Evolutionary conservation across 2,113 vertebrate genomes (phyloP).

Genomic region (Glareola pratincola): DNA sequence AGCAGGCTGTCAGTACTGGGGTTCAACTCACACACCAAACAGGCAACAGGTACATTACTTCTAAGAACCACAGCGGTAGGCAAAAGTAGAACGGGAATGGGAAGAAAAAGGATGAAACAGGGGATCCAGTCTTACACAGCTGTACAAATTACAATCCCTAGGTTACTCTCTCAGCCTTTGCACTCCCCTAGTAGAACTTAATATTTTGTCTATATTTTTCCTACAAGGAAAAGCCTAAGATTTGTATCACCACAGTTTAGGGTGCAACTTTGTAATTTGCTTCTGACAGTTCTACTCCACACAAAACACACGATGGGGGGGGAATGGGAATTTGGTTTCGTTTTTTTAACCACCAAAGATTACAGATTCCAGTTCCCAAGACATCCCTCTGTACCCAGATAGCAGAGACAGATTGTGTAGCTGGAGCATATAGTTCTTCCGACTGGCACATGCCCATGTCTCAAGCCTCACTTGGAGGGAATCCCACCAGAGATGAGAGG

Average conservation of each 20-base stretch:
- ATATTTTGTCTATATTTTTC: neutral
- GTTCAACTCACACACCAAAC: conserved; percentile 81
- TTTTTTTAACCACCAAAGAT: neutral
- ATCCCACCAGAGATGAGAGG: neutral
- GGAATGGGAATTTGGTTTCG: neutral
- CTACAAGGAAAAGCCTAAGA: neutral
- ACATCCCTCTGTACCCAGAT: neutral
- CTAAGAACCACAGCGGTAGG: conserved; percentile 69
- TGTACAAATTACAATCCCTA: neutral
- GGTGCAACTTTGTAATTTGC: neutral
- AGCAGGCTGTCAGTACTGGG: conserved; percentile 96
- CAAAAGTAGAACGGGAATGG: conserved; percentile 58
- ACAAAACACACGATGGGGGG: neutral
- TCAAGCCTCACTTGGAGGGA: neutral
- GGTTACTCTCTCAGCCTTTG: neutral
- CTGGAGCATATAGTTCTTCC: neutral
- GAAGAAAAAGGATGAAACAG: conserved; percentile 62
- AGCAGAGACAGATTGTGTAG: neutral
- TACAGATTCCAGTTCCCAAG: neutral
- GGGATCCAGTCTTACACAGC: neutral
- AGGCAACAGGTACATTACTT: conserved; percentile 78
- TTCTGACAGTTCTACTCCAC: neutral
- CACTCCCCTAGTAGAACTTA: neutral
- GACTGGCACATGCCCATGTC: neutral
- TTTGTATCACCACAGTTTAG: neutral